These are phyloP conservation scores for Centropus bengalensis DNA, from an alignment of 2,113 vertebrate genomes.

Conservation along the genomic window DNA sequence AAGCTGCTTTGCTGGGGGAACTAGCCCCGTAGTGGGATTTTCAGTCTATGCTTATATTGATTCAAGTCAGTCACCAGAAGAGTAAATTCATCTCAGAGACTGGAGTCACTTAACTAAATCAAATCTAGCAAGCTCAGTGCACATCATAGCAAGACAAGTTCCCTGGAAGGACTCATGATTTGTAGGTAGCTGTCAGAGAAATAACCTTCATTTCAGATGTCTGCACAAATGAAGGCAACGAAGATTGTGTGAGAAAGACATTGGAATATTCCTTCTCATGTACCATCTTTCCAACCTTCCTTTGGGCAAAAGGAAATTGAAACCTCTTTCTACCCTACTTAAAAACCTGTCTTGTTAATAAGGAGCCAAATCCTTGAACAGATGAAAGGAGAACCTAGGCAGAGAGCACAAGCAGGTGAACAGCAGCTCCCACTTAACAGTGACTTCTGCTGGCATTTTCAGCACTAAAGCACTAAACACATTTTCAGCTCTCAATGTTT, in stretches of 20 bases:
- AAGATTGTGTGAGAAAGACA: not conserved
- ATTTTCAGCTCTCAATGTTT: not conserved
- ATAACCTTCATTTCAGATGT: not conserved
- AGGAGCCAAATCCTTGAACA: not conserved
- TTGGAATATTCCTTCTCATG: not conserved
- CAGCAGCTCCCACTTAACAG: accelerated
- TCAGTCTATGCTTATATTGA: not conserved
- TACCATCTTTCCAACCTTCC: not conserved
- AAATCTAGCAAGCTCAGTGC: not conserved
- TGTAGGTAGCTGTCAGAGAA: not conserved
- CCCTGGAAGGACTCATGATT: not conserved
- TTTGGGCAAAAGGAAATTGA: not conserved
- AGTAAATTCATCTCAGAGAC: not conserved
- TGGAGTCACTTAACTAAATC: not conserved
- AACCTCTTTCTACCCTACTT: not conserved
- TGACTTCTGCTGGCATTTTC: not conserved
- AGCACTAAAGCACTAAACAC: too few relatives aligned
- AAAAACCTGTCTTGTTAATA: not conserved
- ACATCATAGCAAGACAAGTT: not conserved
- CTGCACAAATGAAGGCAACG: not conserved
- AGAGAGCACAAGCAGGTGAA: not conserved
- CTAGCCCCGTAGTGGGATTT: not conserved
- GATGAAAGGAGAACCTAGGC: not conserved
- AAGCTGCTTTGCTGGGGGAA: not conserved
- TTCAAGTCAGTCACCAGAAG: not conserved